Evolutionary conservation across 2,888 invertebrate species (phyloP), one percentile per base, ranked within the genome.

Genomic region (Scaptomyza tumidula): DNA sequence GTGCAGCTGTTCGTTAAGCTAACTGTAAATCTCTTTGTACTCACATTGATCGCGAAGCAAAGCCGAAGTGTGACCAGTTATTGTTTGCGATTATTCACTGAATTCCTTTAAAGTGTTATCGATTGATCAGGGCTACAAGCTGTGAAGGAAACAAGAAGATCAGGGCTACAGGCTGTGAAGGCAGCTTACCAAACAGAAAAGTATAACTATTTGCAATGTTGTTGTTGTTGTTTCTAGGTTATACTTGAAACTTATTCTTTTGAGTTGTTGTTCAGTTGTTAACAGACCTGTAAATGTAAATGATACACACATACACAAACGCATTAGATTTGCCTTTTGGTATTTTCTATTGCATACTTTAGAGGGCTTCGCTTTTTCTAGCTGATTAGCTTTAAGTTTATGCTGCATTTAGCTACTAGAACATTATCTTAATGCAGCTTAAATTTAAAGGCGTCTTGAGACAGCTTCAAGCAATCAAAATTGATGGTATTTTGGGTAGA

Each of bases 401-500:
- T n/a, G n/a, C n/a, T n/a, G n/a, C n/a, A n/a, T n/a, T n/a, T n/a
- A n/a, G n/a, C n/a, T n/a, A n/a, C n/a, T n/a, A n/a, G n/a, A n/a
- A n/a, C n/a, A n/a, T n/a, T n/a, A 19, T 1, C 19, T 19, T 35
- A 66, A 35, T 24, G 35, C 37, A 54, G 64, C 16, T 59, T 43
- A 14, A 45, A 50, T 16, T 6, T 41, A 24, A 53, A 58, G 41
- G 50, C 39, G 41, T 37, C 58, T 66, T 45, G 44, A 45, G 41
- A 13, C 52, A n/a, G 9, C 14, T 69, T 63, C 37, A 7, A 49
- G 19, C 35, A 37, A 62, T 29, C 29, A 9, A 48, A 59, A 71
- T 65, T 65, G 45, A 44, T 39, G 75, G 65, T 62, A 75, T 59
- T 53, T 65, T 41, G 0, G 35, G 50, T n/a, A 45, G 33, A 58